Conservation (phyloP, 2,888 invertebrate species). For the Cataglyphis altisquamis region DNA sequence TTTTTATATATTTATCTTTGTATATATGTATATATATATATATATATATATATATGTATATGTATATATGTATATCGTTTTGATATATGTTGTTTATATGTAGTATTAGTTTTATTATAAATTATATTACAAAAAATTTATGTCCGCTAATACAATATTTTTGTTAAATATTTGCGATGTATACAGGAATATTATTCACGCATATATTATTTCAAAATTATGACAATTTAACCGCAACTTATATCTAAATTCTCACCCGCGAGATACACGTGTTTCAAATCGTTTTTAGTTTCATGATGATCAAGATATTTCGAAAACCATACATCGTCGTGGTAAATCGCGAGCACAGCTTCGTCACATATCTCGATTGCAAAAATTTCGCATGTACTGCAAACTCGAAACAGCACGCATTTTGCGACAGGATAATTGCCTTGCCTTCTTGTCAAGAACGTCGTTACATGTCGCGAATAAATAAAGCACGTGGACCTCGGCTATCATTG, state of each 20-base stretch:
- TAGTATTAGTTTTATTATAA: neutral
- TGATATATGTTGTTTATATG: neutral
- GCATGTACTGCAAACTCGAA: slow-evolving; percentile 18
- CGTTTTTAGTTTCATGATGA: slow-evolving; percentile 52
- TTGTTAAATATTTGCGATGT: neutral
- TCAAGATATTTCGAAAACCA: slow-evolving; percentile 15
- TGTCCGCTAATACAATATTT: neutral
- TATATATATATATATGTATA: no score
- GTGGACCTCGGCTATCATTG: slow-evolving; percentile 62
- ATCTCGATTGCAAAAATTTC: slow-evolving; percentile 57
- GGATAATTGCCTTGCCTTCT: slow-evolving; percentile 52
- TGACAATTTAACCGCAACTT: neutral
- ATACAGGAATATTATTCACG: neutral
- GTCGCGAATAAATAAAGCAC: slow-evolving; percentile 74
- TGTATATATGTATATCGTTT: neutral
- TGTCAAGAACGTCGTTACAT: slow-evolving; percentile 79
- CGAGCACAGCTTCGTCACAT: slow-evolving; percentile 39
- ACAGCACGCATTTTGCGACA: slow-evolving; percentile 60
- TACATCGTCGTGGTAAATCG: slow-evolving; percentile 45
- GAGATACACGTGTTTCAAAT: slow-evolving; percentile 3
- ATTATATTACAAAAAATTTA: neutral
- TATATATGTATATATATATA: no score
- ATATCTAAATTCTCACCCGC: slow-evolving; percentile 57
- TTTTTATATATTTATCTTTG: neutral
- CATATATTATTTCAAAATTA: neutral